These are phyloP conservation scores for Halictus ligatus DNA, from an alignment of 2,888 invertebrate species.

Conservation along the genomic window DNA sequence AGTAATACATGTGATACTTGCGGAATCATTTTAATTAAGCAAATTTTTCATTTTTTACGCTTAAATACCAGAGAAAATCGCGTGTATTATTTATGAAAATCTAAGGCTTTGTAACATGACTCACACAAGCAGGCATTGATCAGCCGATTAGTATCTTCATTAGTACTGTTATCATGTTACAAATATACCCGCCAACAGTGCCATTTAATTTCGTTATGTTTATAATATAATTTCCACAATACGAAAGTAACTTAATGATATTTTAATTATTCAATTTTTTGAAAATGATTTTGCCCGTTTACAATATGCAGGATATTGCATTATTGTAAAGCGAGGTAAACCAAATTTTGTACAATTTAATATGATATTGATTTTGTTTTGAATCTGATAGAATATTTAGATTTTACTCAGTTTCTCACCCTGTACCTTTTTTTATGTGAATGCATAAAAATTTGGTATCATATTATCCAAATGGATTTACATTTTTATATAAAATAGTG, in stretches of 20 bases:
- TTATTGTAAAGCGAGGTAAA: not conserved
- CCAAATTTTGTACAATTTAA: not conserved
- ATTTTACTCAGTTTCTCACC: not conserved
- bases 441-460: not conserved
- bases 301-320: not conserved
- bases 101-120: not conserved
- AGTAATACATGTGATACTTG: no score
- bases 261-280: not conserved
- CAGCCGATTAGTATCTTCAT: not conserved
- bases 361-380: not conserved
- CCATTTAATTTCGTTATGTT: not conserved
- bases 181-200: not conserved
- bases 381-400: not conserved
- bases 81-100: not conserved
- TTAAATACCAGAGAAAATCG: not conserved
- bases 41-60: no score
- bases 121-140: slow-evolving; percentile 1
- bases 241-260: no score
- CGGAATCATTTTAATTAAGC: no score
- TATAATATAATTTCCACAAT: not conserved
- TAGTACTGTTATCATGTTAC: not conserved
- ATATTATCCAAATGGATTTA: not conserved
- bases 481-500: not conserved
- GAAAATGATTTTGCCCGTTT: not conserved
- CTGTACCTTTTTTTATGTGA: not conserved